These are phyloP conservation scores for Drosophila neocordata DNA, from an alignment of 1,140 invertebrate genomes.

Conservation along the genomic window DNA sequence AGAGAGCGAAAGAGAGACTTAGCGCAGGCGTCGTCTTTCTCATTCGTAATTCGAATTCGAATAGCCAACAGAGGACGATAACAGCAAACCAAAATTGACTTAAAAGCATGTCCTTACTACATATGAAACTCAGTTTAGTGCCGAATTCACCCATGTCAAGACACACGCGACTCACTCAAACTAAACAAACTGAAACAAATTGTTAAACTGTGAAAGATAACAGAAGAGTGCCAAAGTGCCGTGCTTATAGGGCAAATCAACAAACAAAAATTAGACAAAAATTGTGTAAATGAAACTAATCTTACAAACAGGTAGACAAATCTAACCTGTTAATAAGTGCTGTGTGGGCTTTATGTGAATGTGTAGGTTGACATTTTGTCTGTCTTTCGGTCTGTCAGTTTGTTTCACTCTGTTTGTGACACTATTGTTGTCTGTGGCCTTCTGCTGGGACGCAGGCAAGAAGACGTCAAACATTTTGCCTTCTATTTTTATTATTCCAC, in stretches of 20 bases:
- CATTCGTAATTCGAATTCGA: constrained; percentile 53
- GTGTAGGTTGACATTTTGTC: background rate
- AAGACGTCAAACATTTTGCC: constrained; percentile 56
- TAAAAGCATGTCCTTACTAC: constrained; percentile 72
- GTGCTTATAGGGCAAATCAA: constrained; percentile 33
- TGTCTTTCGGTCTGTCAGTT: too few species aligned
- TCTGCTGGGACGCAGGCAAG: constrained; percentile 41
- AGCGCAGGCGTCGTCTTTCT: constrained; percentile 51
- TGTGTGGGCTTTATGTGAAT: constrained; percentile 22
- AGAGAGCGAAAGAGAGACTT: constrained; percentile 12
- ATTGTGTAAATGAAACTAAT: constrained; percentile 33
- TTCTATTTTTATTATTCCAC: too few species aligned
- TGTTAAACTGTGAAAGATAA: constrained; percentile 16
- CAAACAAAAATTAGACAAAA: constrained; percentile 13
- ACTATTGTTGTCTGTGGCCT: constrained; percentile 46
- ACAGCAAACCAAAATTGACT: constrained; percentile 25
- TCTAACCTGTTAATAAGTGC: constrained; percentile 19
- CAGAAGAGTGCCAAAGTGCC: constrained; percentile 49
- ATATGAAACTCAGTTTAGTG: constrained; percentile 72
- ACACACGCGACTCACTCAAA: constrained; percentile 48
- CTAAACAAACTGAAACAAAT: constrained; percentile 8
- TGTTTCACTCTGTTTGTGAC: background rate
- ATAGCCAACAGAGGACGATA: constrained; percentile 5
- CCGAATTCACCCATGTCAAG: constrained; percentile 66
- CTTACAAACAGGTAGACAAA: constrained; percentile 24